Percentiles rank a stretch among this genome's conserved stretches.
phyloP scores from a whole-genome alignment of 2,797 vertebrate species.

The Lophius americanus region DNA sequence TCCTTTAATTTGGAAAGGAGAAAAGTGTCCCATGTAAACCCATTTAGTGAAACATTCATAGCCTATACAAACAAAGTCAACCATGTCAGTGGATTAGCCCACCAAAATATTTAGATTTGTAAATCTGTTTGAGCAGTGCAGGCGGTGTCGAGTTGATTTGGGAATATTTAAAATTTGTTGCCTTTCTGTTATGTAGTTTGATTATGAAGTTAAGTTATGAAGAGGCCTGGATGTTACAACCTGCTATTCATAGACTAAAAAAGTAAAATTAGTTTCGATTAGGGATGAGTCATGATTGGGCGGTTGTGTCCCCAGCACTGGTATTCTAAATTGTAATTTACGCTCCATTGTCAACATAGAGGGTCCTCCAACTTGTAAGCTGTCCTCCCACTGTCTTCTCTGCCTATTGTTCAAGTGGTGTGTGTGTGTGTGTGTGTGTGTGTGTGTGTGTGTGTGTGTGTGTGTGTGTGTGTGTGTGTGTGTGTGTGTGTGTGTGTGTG shows the following conservation, averaged over 20 bases:
- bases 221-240: constrained; percentile 43
- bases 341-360: constrained; percentile 66
- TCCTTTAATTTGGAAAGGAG: no score
- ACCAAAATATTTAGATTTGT: constrained; percentile 68
- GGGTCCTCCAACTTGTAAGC: constrained; percentile 62
- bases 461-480: constrained; percentile 26
- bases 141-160: constrained; percentile 36
- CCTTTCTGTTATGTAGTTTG: constrained; percentile 66
- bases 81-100: constrained; percentile 60
- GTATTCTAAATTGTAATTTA: constrained; percentile 67
- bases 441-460: constrained; percentile 26
- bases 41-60: constrained; percentile 65
- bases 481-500: constrained; percentile 26
- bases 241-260: constrained; percentile 29
- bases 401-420: constrained; percentile 66
- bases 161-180: constrained; percentile 66
- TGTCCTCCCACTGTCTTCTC: constrained; percentile 68
- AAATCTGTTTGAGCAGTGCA: constrained; percentile 47
- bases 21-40: no score
- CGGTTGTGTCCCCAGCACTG: constrained; percentile 15
- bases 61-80: constrained; percentile 69
- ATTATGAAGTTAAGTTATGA: constrained; percentile 31
- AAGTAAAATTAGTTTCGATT: constrained; percentile 54
- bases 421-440: constrained; percentile 26
- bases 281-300: constrained; percentile 40